These are phyloP conservation scores for Nomada lathburiana DNA, from an alignment of 2,888 invertebrate genomes.

Conservation along the genomic window DNA sequence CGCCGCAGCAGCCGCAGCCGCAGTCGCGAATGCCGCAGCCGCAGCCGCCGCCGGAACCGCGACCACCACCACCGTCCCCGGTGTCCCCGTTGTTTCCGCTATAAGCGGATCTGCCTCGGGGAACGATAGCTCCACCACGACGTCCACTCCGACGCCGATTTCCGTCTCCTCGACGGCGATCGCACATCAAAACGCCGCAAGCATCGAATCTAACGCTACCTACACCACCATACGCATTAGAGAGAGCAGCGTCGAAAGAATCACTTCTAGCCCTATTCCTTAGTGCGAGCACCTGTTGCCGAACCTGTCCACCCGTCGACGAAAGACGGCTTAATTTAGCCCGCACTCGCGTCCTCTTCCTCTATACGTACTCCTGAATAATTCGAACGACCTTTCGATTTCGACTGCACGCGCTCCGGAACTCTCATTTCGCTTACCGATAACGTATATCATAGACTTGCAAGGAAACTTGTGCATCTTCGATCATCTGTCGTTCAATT, in stretches of 20 bases:
- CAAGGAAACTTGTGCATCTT: too few species aligned
- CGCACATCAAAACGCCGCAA: slow-evolving; percentile 61
- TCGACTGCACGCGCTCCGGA: too few species aligned
- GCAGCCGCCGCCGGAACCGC: slow-evolving; percentile 57
- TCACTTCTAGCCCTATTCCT: slow-evolving; percentile 84
- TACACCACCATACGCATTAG: slow-evolving; percentile 83
- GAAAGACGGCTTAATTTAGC: slow-evolving; percentile 53
- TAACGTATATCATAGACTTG: too few species aligned
- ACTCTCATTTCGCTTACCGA: too few species aligned
- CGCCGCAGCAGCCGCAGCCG: slow-evolving; percentile 66
- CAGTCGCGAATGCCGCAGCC: slow-evolving; percentile 60
- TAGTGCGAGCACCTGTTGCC: slow-evolving; percentile 74
- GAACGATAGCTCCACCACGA: slow-evolving; percentile 20
- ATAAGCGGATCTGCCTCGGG: slow-evolving; percentile 44
- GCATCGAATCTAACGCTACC: slow-evolving; percentile 76
- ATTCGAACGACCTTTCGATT: not conserved
- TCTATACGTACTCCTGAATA: too few species aligned
- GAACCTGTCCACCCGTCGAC: slow-evolving; percentile 61
- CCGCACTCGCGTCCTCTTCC: not conserved
- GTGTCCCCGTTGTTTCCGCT: slow-evolving; percentile 71
- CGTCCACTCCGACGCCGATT: slow-evolving; percentile 61
- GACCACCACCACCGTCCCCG: slow-evolving; percentile 48
- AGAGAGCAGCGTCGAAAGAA: slow-evolving; percentile 84
- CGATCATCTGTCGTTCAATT: too few species aligned
- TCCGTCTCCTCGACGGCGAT: slow-evolving; percentile 67